A percentile compares a stretch with the other conserved stretches of the same genome.
phyloP scores from a whole-genome alignment of 2,888 invertebrate genomes.

The Thera britannica region DNA sequence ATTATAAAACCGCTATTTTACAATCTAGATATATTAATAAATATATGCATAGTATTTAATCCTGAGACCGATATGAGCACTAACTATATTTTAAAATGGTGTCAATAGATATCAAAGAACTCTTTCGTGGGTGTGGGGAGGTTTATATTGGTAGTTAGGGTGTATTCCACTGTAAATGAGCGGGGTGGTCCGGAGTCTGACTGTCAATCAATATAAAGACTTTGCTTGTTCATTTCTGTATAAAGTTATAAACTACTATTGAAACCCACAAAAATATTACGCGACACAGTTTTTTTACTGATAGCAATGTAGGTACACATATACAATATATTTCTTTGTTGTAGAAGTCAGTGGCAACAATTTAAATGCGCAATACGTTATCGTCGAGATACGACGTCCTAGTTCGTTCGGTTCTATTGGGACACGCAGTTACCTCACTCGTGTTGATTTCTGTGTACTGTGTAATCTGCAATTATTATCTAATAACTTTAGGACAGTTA shows the following conservation, averaged over 20 bases:
- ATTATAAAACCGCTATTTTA: not conserved
- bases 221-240: too few species aligned
- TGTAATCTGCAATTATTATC: not conserved
- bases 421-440: conserved; percentile 8
- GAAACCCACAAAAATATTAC: too few species aligned
- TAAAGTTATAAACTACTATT: too few species aligned
- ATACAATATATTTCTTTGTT: not conserved
- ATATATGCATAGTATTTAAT: not conserved
- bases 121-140: too few species aligned
- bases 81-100: too few species aligned
- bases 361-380: conserved; percentile 25
- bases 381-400: conserved; percentile 21
- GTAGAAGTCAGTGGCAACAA: conserved; percentile 4
- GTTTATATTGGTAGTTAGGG: too few species aligned
- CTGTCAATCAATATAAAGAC: too few species aligned
- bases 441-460: not conserved
- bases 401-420: conserved; percentile 17
- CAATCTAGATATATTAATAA: not conserved
- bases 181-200: too few species aligned
- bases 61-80: not conserved
- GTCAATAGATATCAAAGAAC: too few species aligned
- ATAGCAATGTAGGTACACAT: not conserved
- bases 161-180: too few species aligned
- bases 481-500: too few species aligned
- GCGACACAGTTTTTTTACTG: too few species aligned